Percentiles rank a stretch among this genome's conserved stretches.
These are phyloP conservation scores for Formica selysi DNA, from an alignment of 1,140 invertebrate species.

Conservation along the genomic window DNA sequence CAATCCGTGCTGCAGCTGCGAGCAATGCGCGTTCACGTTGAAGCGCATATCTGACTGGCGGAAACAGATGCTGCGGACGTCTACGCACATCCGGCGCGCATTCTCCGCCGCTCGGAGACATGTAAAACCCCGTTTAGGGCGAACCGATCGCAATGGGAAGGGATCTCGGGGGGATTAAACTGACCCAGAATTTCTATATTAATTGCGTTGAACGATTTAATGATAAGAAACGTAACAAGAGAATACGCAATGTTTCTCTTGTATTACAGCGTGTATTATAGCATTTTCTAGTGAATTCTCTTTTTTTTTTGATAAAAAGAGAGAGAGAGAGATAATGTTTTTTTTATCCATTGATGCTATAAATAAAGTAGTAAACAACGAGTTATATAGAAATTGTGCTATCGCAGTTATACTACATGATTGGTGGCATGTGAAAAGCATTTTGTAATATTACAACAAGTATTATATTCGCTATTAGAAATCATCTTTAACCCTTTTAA, in stretches of 20 bases:
- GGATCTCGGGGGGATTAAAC: not conserved
- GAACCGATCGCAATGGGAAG: constrained; percentile 14
- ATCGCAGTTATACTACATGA: too few species aligned
- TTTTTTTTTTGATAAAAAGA: not conserved
- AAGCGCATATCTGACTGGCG: constrained; percentile 45
- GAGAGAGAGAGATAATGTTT: not conserved
- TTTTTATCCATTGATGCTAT: too few species aligned
- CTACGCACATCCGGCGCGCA: constrained; percentile 51
- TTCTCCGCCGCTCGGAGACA: not conserved
- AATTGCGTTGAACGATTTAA: not conserved
- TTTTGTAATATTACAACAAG: too few species aligned
- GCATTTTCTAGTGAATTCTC: not conserved
- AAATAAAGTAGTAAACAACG: too few species aligned
- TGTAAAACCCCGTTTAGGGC: constrained; percentile 3
- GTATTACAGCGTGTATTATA: not conserved
- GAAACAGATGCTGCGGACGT: constrained; percentile 39
- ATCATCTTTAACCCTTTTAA: too few species aligned
- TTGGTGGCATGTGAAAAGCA: too few species aligned
- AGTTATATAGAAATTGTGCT: too few species aligned
- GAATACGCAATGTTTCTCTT: not conserved
- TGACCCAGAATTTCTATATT: not conserved
- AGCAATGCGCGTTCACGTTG: constrained; percentile 34
- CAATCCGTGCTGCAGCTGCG: constrained; percentile 6
- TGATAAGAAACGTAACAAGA: not conserved
- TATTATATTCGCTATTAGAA: too few species aligned